These are phyloP conservation scores for Ochotona curzoniae DNA, from an alignment of 2,113 vertebrate genomes.

Conservation along the genomic window DNA sequence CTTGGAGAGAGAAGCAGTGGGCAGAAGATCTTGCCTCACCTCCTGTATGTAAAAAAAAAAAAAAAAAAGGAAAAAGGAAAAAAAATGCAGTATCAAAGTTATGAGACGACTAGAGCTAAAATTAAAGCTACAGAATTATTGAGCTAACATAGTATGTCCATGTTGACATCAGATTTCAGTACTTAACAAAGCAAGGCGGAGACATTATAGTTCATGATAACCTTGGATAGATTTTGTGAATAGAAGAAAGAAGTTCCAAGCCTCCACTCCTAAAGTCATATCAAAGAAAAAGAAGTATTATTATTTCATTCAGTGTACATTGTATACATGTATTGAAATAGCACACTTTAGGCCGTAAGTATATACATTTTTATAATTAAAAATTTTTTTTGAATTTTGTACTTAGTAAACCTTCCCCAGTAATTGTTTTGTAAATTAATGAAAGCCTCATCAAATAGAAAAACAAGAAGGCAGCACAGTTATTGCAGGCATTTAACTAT, in stretches of 20 bases:
- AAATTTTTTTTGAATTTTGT: background rate
- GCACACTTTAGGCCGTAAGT: no score
- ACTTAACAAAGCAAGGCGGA: background rate
- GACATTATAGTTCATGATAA: no score
- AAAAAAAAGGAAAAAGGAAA: no score
- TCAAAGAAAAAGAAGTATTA: no score
- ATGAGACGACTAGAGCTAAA: background rate
- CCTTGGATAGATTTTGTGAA: no score
- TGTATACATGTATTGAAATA: no score
- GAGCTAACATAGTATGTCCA: constrained; percentile 2
- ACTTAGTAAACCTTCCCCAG: background rate
- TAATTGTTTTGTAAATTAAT: constrained; percentile 46
- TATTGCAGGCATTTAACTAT: background rate
- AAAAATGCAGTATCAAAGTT: background rate
- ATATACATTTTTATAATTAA: background rate
- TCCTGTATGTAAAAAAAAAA: no score
- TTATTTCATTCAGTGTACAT: no score
- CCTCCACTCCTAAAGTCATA: no score
- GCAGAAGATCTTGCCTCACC: no score
- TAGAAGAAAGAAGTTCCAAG: no score
- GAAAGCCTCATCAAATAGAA: constrained; percentile 16
- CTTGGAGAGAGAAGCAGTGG: no score
- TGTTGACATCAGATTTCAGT: background rate
- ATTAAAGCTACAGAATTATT: background rate
- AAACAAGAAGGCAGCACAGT: background rate